Evolutionary conservation across 2,888 invertebrate species (phyloP).

Genomic region (Stegophylla sp.): DNA sequence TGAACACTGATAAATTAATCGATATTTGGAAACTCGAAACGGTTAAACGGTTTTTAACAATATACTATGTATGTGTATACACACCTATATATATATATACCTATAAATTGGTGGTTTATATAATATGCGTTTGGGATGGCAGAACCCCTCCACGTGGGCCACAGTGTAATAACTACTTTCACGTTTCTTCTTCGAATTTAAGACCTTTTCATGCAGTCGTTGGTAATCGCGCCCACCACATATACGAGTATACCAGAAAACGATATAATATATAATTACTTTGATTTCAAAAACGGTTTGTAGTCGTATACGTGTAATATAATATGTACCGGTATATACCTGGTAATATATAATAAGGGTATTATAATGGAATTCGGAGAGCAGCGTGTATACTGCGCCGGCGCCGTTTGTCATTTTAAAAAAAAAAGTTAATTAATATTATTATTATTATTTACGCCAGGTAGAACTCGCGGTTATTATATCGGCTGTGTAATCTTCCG

Average conservation of each 20-base stretch:
- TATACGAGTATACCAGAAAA: too few relatives aligned
- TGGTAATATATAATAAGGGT: background rate
- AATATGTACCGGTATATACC: background rate
- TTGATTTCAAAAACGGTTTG: constrained; percentile 39
- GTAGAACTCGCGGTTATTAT: constrained; percentile 3
- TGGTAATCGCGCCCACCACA: constrained; percentile 34
- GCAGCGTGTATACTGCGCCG: background rate
- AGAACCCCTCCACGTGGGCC: constrained; percentile 9
- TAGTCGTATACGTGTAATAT: background rate
- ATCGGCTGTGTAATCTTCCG: constrained; percentile 4
- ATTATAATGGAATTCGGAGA: constrained; percentile 30
- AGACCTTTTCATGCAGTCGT: constrained; percentile 26
- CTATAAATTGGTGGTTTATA: background rate
- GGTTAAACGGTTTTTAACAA: constrained; percentile 42
- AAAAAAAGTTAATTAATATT: constrained; percentile 47
- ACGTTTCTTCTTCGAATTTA: constrained; percentile 41
- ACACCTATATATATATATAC: background rate
- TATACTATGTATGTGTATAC: background rate
- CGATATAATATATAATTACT: constrained; percentile 31
- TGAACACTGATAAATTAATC: constrained; percentile 25
- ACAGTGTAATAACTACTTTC: constrained; percentile 31
- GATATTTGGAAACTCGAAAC: constrained; percentile 24
- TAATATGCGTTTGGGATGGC: background rate
- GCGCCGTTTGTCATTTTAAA: constrained; percentile 49
- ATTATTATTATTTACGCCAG: constrained; percentile 27